These are phyloP conservation scores for Drosophila punjabiensis DNA, from an alignment of 1,140 invertebrate genomes.

Conservation along the genomic window DNA sequence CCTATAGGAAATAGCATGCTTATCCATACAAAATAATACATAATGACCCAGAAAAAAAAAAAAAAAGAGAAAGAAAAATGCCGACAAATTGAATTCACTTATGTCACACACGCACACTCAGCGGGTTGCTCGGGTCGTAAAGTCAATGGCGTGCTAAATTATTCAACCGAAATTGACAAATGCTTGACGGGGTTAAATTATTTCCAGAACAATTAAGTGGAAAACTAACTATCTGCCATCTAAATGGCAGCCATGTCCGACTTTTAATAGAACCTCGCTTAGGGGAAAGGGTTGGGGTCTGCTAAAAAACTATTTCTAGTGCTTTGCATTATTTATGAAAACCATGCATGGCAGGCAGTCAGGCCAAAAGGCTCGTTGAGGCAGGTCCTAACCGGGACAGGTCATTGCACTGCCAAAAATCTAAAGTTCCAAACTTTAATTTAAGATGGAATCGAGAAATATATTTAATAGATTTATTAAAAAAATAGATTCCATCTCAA, in stretches of 20 bases:
- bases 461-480: too few species aligned
- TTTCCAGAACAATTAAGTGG: conserved; percentile 44
- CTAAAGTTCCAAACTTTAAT: too few species aligned
- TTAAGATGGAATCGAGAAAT: too few species aligned
- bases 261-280: conserved; percentile 28
- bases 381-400: not conserved
- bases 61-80: not conserved
- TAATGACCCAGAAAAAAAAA: conserved; percentile 29
- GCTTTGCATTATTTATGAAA: conserved; percentile 66
- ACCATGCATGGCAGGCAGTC: conserved; percentile 8
- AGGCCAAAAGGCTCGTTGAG: conserved; percentile 29
- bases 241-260: conserved; percentile 33
- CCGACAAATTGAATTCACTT: conserved; percentile 63
- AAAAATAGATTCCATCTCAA: too few species aligned
- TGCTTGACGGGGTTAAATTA: conserved; percentile 27
- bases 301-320: conserved; percentile 30
- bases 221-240: conserved; percentile 47
- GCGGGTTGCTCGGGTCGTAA: conserved; percentile 1
- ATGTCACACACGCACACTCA: conserved; percentile 15
- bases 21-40: conserved; percentile 13
- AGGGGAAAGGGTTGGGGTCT: not conserved
- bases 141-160: conserved; percentile 57
- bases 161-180: conserved; percentile 48
- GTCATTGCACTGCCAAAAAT: not conserved
- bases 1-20: conserved; percentile 32